phyloP scores from a whole-genome alignment of 2,113 vertebrate genomes.

The Nothobranchius kuhntae region DNA sequence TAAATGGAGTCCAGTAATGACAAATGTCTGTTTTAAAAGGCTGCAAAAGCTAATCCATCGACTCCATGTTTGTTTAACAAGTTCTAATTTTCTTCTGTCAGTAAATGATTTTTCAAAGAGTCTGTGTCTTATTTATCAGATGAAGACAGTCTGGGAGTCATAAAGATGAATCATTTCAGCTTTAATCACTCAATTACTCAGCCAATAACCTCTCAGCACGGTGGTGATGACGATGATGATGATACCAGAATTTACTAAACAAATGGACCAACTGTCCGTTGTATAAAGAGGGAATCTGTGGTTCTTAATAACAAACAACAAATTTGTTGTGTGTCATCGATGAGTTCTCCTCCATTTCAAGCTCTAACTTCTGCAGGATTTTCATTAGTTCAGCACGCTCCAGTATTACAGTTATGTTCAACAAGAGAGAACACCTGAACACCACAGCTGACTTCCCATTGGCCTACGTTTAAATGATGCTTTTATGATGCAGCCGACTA shows the following conservation, averaged over 20 bases:
- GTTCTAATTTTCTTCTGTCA: no score
- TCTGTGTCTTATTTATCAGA: no score
- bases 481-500: no score
- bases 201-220: constrained; percentile 14
- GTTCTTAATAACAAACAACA: no score
- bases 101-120: no score
- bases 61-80: neutral
- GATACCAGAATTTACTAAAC: constrained; percentile 31
- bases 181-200: constrained; percentile 16
- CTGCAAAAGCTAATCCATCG: neutral
- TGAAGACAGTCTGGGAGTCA: constrained; percentile 3
- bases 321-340: no score
- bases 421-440: neutral
- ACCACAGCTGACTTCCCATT: neutral
- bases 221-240: constrained; percentile 1
- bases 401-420: neutral
- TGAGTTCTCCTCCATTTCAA: neutral
- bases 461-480: neutral
- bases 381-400: neutral
- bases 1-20: neutral
- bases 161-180: constrained; percentile 2
- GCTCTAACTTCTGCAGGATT: no score
- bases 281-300: constrained; percentile 20
- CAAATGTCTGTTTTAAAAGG: neutral
- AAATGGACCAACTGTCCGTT: constrained; percentile 41